Percentiles rank a stretch among this genome's conserved stretches.
These are phyloP conservation scores for Frieseomelitta varia DNA, from an alignment of 1,140 invertebrate species.

Conservation along the genomic window DNA sequence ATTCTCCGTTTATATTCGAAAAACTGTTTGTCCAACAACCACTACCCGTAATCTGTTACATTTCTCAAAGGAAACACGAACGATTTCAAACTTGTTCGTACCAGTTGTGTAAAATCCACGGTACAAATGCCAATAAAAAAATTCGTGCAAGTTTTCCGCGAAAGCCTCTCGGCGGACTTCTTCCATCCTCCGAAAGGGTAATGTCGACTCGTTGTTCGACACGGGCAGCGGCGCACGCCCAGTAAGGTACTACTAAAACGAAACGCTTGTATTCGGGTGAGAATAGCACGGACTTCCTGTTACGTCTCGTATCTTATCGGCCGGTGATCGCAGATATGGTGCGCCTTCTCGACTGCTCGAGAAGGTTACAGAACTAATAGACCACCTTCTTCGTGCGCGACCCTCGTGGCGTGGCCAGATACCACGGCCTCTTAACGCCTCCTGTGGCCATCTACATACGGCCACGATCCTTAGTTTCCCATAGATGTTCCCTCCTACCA, in stretches of 20 bases:
- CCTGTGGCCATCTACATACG: constrained; percentile 72
- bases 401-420: constrained; percentile 49
- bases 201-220: constrained; percentile 45
- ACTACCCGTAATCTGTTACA: too few relatives aligned
- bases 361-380: constrained; percentile 73
- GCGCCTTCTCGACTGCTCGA: constrained; percentile 56
- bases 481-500: constrained; percentile 63
- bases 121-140: background rate
- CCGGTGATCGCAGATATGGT: constrained; percentile 72
- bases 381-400: constrained; percentile 72
- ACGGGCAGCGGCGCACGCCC: constrained; percentile 35
- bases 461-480: constrained; percentile 71
- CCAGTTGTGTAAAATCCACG: too few relatives aligned
- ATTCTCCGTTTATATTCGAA: too few relatives aligned
- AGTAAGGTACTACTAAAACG: constrained; percentile 63
- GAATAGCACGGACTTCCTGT: constrained; percentile 60
- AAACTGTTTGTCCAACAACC: background rate
- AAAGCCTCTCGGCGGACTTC: background rate
- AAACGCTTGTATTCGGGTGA: constrained; percentile 72
- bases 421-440: constrained; percentile 67
- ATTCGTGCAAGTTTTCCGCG: background rate
- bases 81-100: too few relatives aligned
- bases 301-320: constrained; percentile 72
- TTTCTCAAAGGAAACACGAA: too few relatives aligned
- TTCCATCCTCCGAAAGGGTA: background rate